Evolutionary conservation across 2,113 vertebrate genomes (phyloP), one percentile per base, ranked within the genome.

Genomic region (Lophura nycthemera): DNA sequence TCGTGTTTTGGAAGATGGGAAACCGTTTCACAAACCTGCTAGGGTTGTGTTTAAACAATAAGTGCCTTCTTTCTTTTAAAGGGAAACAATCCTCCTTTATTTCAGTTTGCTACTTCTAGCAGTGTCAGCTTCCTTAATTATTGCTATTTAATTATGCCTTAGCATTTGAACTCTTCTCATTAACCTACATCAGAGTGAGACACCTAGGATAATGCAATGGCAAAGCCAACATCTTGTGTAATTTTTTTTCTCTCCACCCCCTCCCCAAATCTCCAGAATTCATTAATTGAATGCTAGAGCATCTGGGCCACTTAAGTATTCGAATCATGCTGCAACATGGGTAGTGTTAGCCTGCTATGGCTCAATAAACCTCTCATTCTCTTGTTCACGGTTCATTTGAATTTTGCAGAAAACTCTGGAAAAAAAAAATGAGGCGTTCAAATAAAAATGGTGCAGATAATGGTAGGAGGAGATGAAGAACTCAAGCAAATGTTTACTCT

Each of bases 241-340:
- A 76, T 81, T 61, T 90, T 92, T 12, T 8, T 5, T 48, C n/a
- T n/a, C 42, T 72, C 40, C 50, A 60, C 57, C 42, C 81, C 20
- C 20, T 82, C 94, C 82, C 81, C 72, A 92, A 90, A 91, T 92
- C 84, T 94, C 72, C 8, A 5, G 60, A 94, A 96, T 96, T 96
- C 90, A 93, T 97, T 97, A 97, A 96, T 95, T 97, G 95, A 96
- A 95, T 95, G 95, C 95, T 96, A 93, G 86, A 96, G 93, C 93
- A 91, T 95, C 75, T 94, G 95, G 84, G 90, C 88, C 94, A 95
- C 94, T 97, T 96, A 92, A 88, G 88, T 89, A 96, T 97, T 97
- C 94, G 8, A 94, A 86, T 95, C 97, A 97, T 92, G 95, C 93
- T 88, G 91, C 75, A 95, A 74, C 66, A 87, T 95, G 94, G 91